These are phyloP conservation scores for Glomeris marginata DNA, from an alignment of 2,888 invertebrate genomes.

Conservation along the genomic window DNA sequence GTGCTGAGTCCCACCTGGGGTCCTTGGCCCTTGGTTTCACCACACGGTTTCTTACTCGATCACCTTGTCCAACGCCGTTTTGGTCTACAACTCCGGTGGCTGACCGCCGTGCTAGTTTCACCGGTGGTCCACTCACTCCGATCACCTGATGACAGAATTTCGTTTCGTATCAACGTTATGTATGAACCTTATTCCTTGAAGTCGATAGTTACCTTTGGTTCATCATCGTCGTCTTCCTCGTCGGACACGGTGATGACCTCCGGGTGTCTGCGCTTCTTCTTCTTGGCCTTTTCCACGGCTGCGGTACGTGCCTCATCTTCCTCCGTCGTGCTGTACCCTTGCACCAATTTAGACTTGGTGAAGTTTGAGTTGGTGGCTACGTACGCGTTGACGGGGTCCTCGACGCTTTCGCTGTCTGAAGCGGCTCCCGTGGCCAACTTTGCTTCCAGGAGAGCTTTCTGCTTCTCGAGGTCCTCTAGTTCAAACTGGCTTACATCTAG, in stretches of 20 bases:
- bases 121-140: too few relatives aligned
- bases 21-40: too few relatives aligned
- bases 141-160: too few relatives aligned
- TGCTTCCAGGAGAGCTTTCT: slow-evolving; percentile 27
- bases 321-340: slow-evolving; percentile 15
- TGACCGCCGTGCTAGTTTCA: too few relatives aligned
- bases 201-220: not conserved
- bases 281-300: slow-evolving; percentile 10
- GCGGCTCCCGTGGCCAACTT: slow-evolving; percentile 24
- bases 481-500: slow-evolving; percentile 17
- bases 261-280: slow-evolving; percentile 15
- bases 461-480: slow-evolving; percentile 28
- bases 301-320: slow-evolving; percentile 1
- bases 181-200: not conserved
- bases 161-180: too few relatives aligned
- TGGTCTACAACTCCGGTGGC: too few relatives aligned
- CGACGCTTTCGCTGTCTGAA: slow-evolving; percentile 19
- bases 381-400: slow-evolving; percentile 15
- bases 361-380: slow-evolving; percentile 8
- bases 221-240: slow-evolving; percentile 3
- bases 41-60: too few relatives aligned
- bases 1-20: too few relatives aligned
- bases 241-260: not conserved
- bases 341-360: slow-evolving; percentile 8
- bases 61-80: too few relatives aligned